A percentile compares a stretch with the other conserved stretches of the same genome.
Evolutionary conservation across 1,140 invertebrate species (phyloP).

Genomic region (Parasteatoda tepidariorum): DNA sequence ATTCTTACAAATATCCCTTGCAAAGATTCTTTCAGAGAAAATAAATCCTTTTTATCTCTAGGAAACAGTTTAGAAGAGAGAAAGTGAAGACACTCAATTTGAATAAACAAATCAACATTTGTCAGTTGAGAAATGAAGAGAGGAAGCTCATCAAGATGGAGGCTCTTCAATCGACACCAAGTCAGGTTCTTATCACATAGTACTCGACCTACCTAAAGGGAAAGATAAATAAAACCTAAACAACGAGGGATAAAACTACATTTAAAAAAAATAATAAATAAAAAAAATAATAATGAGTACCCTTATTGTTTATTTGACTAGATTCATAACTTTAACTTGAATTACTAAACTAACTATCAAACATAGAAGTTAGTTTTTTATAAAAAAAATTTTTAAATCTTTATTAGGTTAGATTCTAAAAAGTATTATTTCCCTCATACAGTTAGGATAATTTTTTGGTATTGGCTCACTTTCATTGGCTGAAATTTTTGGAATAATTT

Average conservation of each 20-base stretch:
- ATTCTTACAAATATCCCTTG: conserved; percentile 21
- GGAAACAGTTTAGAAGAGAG: neutral
- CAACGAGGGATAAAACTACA: no score
- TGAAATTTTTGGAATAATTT: no score
- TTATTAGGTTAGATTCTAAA: no score
- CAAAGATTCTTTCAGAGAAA: no score
- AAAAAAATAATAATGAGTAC: neutral
- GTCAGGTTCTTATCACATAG: neutral
- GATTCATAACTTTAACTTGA: no score
- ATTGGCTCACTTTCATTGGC: no score
- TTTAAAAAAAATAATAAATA: neutral
- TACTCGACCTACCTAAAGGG: neutral
- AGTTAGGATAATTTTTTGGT: no score
- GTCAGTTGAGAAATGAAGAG: neutral
- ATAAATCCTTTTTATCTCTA: neutral
- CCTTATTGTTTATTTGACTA: no score
- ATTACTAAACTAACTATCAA: no score
- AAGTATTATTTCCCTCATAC: no score
- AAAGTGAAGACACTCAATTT: conserved; percentile 11
- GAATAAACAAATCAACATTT: neutral
- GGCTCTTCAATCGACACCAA: neutral
- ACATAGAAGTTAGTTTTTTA: no score
- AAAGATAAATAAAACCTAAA: neutral
- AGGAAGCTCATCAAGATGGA: neutral
- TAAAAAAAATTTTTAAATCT: no score